Conservation (phyloP, 1,140 invertebrate species). For the Macrotrachela quadricornifera region DNA sequence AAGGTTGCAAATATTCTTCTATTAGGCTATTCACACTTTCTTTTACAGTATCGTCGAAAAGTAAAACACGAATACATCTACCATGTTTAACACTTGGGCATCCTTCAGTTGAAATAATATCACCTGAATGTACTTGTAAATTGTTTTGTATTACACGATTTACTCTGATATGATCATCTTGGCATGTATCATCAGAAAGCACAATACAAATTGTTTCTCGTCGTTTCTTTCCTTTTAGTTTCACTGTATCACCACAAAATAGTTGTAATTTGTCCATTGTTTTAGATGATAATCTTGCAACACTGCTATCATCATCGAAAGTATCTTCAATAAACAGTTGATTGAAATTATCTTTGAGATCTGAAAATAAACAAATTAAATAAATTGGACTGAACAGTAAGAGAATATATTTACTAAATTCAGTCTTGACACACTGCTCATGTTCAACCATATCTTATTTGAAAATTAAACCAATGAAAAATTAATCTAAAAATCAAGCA, state of each 20-base stretch:
- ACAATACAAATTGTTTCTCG: constrained; percentile 97
- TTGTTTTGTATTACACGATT: constrained; percentile 94
- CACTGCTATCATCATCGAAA: constrained; percentile 92
- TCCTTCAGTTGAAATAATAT: constrained; percentile 55
- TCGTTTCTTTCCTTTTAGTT: constrained; percentile 84
- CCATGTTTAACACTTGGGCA: constrained; percentile 96
- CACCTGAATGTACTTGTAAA: constrained; percentile 77
- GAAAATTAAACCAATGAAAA: no score
- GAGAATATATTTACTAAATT: no score
- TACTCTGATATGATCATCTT: constrained; percentile 94
- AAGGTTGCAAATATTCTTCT: constrained; percentile 94
- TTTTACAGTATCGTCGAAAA: constrained; percentile 96
- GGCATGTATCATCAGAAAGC: constrained; percentile 75
- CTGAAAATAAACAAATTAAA: no score
- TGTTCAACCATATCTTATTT: no score
- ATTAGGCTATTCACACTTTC: constrained; percentile 87
- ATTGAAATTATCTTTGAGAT: constrained; percentile 89
- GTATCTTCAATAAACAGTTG: constrained; percentile 91
- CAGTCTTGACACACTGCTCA: no score
- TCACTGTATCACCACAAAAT: constrained; percentile 87
- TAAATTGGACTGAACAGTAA: no score
- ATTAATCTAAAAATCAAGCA: no score
- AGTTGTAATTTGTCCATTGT: constrained; percentile 98
- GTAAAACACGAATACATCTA: constrained; percentile 86
- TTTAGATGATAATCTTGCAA: constrained; percentile 39